Base-by-base conservation (phyloP, 2,113 vertebrate species). In the Propithecus coquereli region DNA sequence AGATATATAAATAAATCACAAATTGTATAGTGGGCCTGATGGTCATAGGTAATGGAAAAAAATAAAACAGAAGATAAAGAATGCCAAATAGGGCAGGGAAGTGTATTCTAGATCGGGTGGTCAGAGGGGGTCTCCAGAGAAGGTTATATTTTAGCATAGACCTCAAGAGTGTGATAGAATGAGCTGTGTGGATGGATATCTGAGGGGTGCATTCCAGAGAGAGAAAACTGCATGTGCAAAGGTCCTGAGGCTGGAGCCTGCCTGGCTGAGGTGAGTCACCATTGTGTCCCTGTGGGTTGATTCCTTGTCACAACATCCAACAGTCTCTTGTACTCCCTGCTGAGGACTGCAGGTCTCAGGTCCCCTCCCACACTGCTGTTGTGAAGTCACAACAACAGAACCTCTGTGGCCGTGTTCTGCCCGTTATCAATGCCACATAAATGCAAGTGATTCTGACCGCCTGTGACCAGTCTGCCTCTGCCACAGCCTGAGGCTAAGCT, bases 51-150 rank as follows among this genome's bases (percentile, higher is more conserved):
- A 20, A 87, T 14, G 8, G 40, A 47, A 43, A 84, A 85, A 76
- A 50, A 65, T 18, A 25, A 76, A 50, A 52, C 6, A 4, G 20
- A 10, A 23, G 8, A 12, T 22, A 25, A 80, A 47, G 9, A 17
- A 27, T 7, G 6, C 6, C 0, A 2, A 34, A 8, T n/a, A 71
- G 59, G 13, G 9, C 43, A 25, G 2, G 40, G 2, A 68, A 50
- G n/a, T 9, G 0, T 6, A 7, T 52, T 59, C 23, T 54, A 61
- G 65, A 52, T 3, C 22, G 20, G 6, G 14, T 34, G 45, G 43
- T 43, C 27, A 27, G 13, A 9, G 40, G 40, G n/a, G 6, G 7
- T 37, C 37, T 45, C 37, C 0, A 8, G 85, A 25, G 30, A 82
- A 65, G 22, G 43, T n/a, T 65, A 5, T 14, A 7, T 87, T 37